Evolutionary conservation across 1,140 invertebrate genomes (phyloP).

Genomic region (Nephotettix cincticeps): DNA sequence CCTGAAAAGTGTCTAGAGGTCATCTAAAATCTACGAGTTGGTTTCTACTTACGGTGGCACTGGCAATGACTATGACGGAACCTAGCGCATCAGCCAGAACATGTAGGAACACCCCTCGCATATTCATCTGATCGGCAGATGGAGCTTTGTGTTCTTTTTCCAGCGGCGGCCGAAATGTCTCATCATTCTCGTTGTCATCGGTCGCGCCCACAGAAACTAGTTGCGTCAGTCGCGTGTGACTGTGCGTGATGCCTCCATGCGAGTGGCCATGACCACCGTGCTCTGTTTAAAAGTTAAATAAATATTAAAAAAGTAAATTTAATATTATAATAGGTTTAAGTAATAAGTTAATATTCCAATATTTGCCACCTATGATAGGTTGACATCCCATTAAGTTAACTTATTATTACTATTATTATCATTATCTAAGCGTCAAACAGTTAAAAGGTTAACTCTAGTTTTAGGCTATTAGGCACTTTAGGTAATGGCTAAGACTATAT

Average conservation of each 20-base stretch:
- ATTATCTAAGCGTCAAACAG: too few species aligned
- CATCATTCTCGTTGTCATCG: conserved; percentile 80
- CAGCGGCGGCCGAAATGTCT: conserved; percentile 58
- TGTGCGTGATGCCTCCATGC: conserved; percentile 55
- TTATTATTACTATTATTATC: too few species aligned
- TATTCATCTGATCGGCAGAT: conserved; percentile 82
- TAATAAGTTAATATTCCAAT: too few species aligned
- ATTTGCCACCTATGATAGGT: too few species aligned
- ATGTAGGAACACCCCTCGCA: conserved; percentile 96
- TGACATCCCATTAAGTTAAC: too few species aligned
- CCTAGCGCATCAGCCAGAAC: conserved; percentile 94
- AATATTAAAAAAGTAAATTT: too few species aligned
- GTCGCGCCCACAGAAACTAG: conserved; percentile 56
- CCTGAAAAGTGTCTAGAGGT: too few species aligned
- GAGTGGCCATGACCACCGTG: conserved; percentile 67
- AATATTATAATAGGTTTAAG: too few species aligned
- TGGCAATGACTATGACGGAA: conserved; percentile 95
- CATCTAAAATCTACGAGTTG: too few species aligned
- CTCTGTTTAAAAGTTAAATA: conserved; percentile 59
- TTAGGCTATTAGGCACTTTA: too few species aligned
- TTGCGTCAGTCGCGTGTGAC: conserved; percentile 60
- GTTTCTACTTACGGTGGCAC: conserved; percentile 70
- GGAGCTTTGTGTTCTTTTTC: conserved; percentile 44
- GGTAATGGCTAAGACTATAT: too few species aligned
- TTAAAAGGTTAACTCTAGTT: too few species aligned